Percentiles rank a stretch among this genome's conserved stretches.
Conservation (phyloP, 2,113 vertebrate species). For the Mustelus asterias region DNA sequence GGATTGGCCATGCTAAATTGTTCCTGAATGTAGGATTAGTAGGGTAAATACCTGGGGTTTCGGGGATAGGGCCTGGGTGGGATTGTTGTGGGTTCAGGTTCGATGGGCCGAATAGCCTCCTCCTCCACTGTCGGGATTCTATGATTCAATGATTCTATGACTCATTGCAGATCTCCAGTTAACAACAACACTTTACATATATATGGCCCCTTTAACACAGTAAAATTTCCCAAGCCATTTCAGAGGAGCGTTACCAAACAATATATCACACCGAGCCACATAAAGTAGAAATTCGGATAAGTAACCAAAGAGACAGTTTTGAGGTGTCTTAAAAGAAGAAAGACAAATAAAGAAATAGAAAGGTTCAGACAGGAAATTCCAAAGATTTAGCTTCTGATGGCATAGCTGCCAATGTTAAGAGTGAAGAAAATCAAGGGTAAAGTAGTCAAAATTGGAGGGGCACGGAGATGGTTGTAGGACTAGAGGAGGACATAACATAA, state of each 20-base stretch:
- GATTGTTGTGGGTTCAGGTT: too few relatives aligned
- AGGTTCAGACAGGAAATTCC: neutral
- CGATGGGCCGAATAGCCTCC: too few relatives aligned
- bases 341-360: neutral
- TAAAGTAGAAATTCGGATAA: neutral
- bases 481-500: neutral
- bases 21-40: too few relatives aligned
- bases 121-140: too few relatives aligned
- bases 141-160: too few relatives aligned
- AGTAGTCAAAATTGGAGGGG: neutral
- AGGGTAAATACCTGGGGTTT: too few relatives aligned
- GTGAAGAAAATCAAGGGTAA: neutral
- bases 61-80: too few relatives aligned
- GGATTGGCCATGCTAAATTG: too few relatives aligned
- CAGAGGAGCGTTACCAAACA: neutral
- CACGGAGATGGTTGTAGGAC: neutral
- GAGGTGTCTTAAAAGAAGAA: neutral
- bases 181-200: neutral
- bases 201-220: neutral
- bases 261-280: neutral
- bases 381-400: neutral
- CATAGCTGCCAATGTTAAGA: neutral
- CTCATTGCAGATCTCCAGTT: neutral
- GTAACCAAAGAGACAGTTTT: neutral
- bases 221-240: neutral